Base-by-base conservation (phyloP, 2,888 invertebrate genomes). In the Caenorhabditis macrosperma region DNA sequence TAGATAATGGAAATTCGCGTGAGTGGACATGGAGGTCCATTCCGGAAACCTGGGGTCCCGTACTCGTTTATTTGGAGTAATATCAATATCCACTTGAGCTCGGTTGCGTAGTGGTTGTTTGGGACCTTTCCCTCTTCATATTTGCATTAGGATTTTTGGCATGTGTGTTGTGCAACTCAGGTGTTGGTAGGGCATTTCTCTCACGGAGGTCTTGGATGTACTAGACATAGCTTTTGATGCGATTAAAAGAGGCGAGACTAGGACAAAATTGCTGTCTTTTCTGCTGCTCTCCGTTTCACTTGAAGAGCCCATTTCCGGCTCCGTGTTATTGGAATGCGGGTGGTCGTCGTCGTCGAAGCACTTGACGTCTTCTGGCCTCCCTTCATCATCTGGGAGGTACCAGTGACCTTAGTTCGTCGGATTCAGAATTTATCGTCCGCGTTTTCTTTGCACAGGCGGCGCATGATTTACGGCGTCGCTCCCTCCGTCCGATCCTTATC, bases 231-330 rank as follows among this genome's bases (percentile, higher is more conserved):
- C n/a, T n/a, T 50, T 59, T 74, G 64, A 74, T 74, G 74, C 64
- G 74, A 74, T 74, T 74, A 64, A 64, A 64, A 64, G 57, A 46
- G 26, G 50, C 30, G n/a, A 59, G 35, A 57, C 30, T 59, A 61
- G 57, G 57, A 48, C 74, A 74, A 74, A 74, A 74, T 74, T 74
- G 74, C 74, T 63, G 54, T 50, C 52, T 48, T 52, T 30, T 38
- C 57, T 30, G 41, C 55, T 59, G 26, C 60, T 64, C 74, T 57
- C 74, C 44, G 28, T 64, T 74, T 74, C 74, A 74, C 74, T 74
- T 74, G 61, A 74, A 74, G 64, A 74, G 74, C 74, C 74, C 74
- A 74, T 74, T 74, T 74, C 74, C 74, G 64, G 57, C 74, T 74
- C 64, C 50, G 57, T 72, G 72, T 74, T 74, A 74, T 74, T 74